Conservation (phyloP, 2,888 invertebrate genomes). For the Monoplex corrugatus region DNA sequence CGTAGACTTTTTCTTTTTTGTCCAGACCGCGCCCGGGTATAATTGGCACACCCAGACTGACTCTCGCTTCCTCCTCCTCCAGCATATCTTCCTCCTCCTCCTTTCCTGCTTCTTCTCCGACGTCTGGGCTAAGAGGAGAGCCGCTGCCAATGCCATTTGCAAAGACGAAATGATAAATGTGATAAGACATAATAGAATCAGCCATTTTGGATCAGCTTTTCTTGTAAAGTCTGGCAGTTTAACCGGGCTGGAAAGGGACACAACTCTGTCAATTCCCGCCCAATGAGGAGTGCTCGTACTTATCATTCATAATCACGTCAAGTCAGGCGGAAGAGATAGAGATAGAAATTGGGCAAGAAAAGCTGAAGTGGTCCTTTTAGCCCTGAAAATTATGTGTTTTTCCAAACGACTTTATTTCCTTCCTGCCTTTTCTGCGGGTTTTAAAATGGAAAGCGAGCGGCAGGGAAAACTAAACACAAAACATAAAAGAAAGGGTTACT, state of each 20-base stretch:
- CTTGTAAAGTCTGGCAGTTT: constrained; percentile 39
- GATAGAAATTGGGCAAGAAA: constrained; percentile 48
- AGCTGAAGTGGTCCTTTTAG: constrained; percentile 47
- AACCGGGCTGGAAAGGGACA: constrained; percentile 50
- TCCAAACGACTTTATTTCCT: not conserved
- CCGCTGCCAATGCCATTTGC: constrained; percentile 17
- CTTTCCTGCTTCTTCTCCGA: not conserved
- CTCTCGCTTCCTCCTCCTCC: not conserved
- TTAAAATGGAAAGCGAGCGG: constrained; percentile 24
- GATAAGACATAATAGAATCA: constrained; percentile 59
- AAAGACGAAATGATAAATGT: constrained; percentile 56
- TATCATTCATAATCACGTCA: constrained; percentile 52
- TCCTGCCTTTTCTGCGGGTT: constrained; percentile 20
- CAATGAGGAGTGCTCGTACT: constrained; percentile 48
- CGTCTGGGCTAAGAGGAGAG: not conserved
- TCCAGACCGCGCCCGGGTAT: constrained; percentile 30
- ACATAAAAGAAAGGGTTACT: not conserved
- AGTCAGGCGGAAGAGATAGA: constrained; percentile 36
- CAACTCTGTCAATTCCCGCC: constrained; percentile 50
- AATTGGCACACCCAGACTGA: constrained; percentile 38
- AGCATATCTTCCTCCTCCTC: not conserved
- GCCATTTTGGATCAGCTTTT: constrained; percentile 57
- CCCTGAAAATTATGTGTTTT: constrained; percentile 32
- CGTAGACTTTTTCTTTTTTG: not conserved
- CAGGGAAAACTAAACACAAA: constrained; percentile 21